phyloP scores from a whole-genome alignment of 2,797 vertebrate genomes.

The Enteromius treurensis region DNA sequence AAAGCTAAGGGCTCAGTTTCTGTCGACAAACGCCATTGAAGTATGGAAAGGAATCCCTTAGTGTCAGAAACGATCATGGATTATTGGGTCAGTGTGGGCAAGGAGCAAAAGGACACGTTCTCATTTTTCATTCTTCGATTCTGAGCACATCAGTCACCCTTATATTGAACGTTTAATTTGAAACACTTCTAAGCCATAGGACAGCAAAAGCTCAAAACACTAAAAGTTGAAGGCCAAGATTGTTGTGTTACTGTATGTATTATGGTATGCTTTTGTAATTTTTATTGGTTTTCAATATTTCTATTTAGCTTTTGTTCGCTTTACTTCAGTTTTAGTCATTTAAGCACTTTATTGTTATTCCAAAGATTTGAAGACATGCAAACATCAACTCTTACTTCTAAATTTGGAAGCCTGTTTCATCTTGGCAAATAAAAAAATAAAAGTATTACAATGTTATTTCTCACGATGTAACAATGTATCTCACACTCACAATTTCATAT shows the following conservation, averaged over 20 bases:
- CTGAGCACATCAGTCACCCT: constrained; percentile 8
- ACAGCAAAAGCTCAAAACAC: not conserved
- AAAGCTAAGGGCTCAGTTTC: constrained; percentile 21
- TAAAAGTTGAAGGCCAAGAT: not conserved
- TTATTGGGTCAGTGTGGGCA: constrained; percentile 17
- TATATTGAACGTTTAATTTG: constrained; percentile 4
- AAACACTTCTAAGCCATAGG: constrained; percentile 9
- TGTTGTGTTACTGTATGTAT: not conserved
- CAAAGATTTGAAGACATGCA: not conserved
- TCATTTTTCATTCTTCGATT: constrained; percentile 15
- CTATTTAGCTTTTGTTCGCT: not conserved
- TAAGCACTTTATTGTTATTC: not conserved
- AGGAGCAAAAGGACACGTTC: constrained; percentile 16
- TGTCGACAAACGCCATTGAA: constrained; percentile 28
- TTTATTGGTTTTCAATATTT: not conserved
- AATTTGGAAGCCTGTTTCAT: not conserved
- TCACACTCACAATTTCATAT: not conserved
- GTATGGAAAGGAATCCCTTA: constrained; percentile 26
- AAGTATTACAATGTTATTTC: not conserved
- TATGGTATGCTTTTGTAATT: not conserved
- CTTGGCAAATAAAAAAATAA: not conserved
- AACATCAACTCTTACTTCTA: not conserved
- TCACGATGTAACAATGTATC: not conserved
- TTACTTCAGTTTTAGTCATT: not conserved
- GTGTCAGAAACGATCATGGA: constrained; percentile 8